phyloP scores from a whole-genome alignment of 1,140 invertebrate genomes.

The Holotrichia oblita region DNA sequence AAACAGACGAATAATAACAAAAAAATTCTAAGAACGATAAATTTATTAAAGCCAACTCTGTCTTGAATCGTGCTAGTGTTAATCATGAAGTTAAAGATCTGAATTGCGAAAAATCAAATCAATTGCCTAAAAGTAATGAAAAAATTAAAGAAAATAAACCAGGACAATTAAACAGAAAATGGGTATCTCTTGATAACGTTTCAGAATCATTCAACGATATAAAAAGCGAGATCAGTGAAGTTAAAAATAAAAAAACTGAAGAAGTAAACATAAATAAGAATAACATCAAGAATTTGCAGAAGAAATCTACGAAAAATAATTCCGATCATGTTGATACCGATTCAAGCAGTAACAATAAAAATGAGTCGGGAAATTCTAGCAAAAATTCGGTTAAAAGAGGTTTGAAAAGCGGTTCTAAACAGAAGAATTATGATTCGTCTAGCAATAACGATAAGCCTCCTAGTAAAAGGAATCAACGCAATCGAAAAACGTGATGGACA shows the following conservation, averaged over 20 bases:
- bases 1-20: constrained; percentile 59
- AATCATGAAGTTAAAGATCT: constrained; percentile 58
- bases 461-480: constrained; percentile 56
- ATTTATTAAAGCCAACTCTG: constrained; percentile 61
- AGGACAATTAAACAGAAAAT: constrained; percentile 65
- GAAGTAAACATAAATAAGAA: constrained; percentile 64
- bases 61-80: constrained; percentile 54
- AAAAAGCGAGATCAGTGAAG: constrained; percentile 50
- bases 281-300: constrained; percentile 58
- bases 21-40: constrained; percentile 62
- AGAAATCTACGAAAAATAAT: constrained; percentile 59
- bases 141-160: constrained; percentile 50
- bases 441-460: constrained; percentile 52
- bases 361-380: constrained; percentile 52
- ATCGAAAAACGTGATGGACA: constrained; percentile 49
- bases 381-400: constrained; percentile 55
- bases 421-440: constrained; percentile 51
- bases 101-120: constrained; percentile 50
- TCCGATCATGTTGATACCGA: constrained; percentile 53
- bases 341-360: constrained; percentile 48
- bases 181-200: constrained; percentile 68
- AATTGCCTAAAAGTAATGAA: constrained; percentile 50
- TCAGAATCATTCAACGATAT: constrained; percentile 60
- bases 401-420: constrained; percentile 48
- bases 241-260: constrained; percentile 59